Base-by-base conservation (phyloP, 1,140 invertebrate genomes). In the Orius insidiosus region DNA sequence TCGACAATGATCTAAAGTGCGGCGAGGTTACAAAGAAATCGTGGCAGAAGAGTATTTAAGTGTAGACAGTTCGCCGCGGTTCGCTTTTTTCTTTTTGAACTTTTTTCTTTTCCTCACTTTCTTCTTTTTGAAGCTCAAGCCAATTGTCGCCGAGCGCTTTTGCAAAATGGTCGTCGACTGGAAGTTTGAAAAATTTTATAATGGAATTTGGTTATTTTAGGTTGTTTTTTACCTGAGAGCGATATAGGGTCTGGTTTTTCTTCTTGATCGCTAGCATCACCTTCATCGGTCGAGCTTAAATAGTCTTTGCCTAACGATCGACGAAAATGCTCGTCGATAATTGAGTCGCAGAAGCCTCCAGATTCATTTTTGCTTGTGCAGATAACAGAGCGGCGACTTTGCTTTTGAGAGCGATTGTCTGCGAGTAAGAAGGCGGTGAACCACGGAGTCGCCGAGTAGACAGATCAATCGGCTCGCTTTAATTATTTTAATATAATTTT, bases 281-380 rank as follows among this genome's bases (percentile, higher is more conserved):
- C 42, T 15, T 45, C 47, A n/a, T 49, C 42, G n/a, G 47, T 30
- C 13, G 47, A 49, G 19, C 46, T 75, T 53, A 81, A 76, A 65
- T 95, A 94, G 56, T 87, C 76, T 53, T 85, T 80, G 35, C 89
- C 89, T 45, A 95, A 67, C 5, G 89, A 94, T 50, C 89, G 75
- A 45, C 89, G 70, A 64, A 96, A 96, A 64, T 96, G 90, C 59
- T 95, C 90, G 61, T 96, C 89, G 58, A 96, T 93, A 31, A 85
- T 84, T 8, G 85, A 84, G 65, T 93, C 87, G 59, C 78, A 65
- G 5, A 62, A 60, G 37, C 62, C 63, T 50, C 57, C 61, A 6
- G 41, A 43, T 2, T 24, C 24, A 7, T 24, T 24, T 24, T 24
- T 24, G 24, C 24, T 24, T 7, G 24, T 24, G 30, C 33, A 37